Evolutionary conservation across 2,797 vertebrate species (phyloP).

Genomic region (Gila robusta): DNA sequence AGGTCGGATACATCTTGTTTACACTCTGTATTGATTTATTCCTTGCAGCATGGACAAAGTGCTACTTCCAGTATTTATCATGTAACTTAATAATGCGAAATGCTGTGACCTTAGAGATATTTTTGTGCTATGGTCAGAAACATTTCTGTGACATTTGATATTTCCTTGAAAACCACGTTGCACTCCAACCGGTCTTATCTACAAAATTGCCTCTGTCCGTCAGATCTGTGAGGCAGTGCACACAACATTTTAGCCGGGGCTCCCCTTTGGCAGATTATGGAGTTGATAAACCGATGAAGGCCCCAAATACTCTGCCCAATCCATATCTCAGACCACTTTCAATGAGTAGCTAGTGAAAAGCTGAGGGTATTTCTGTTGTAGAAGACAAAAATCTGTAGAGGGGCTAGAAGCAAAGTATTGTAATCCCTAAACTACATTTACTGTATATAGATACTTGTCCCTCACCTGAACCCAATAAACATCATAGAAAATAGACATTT

Average conservation of each 20-base stretch:
- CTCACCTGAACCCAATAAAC: background rate
- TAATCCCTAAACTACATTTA: slow-evolving; percentile 12
- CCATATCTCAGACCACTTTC: slow-evolving; percentile 12
- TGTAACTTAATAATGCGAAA: slow-evolving; percentile 37
- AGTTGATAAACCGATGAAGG: slow-evolving; percentile 34
- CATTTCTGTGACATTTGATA: slow-evolving; percentile 35
- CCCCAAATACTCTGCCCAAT: slow-evolving; percentile 5
- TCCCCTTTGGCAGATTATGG: slow-evolving; percentile 35
- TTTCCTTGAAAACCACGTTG: slow-evolving; percentile 33
- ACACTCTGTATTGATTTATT: slow-evolving; percentile 25
- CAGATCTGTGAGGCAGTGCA: slow-evolving; percentile 27
- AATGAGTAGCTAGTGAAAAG: slow-evolving; percentile 4
- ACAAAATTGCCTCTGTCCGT: slow-evolving; percentile 2
- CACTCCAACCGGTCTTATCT: slow-evolving; percentile 39
- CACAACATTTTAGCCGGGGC: slow-evolving; percentile 37
- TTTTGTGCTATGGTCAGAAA: slow-evolving; percentile 28
- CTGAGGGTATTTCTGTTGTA: background rate
- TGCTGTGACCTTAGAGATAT: slow-evolving; percentile 46
- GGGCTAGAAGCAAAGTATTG: background rate
- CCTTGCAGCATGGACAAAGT: slow-evolving; percentile 3
- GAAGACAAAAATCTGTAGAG: background rate
- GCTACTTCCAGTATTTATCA: slow-evolving; percentile 21
- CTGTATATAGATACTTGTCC: background rate
- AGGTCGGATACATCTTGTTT: background rate
- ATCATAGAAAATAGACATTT: background rate